Conservation (phyloP, 2,888 invertebrate genomes). For the Tenthredo notha region DNA sequence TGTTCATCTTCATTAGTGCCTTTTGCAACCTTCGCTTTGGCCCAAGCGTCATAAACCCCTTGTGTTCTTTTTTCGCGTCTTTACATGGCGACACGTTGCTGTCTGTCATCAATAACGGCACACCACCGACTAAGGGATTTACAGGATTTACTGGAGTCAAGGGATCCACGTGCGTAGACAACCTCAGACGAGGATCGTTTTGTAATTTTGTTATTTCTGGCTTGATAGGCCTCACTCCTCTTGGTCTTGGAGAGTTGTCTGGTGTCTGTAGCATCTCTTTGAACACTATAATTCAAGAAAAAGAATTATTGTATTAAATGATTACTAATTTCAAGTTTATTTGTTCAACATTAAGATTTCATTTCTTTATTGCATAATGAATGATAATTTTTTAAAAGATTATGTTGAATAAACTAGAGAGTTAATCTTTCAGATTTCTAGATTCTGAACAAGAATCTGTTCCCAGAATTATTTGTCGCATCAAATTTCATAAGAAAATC, state of each 20-base stretch:
- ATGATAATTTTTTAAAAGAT: background rate
- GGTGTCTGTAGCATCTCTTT: constrained; percentile 88
- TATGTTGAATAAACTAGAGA: background rate
- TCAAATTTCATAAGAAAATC: too few relatives aligned
- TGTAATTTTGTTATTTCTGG: constrained; percentile 79
- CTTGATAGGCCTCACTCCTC: constrained; percentile 81
- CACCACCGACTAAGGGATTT: constrained; percentile 72
- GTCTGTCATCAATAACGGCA: constrained; percentile 73
- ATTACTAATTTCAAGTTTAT: background rate
- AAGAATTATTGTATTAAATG: background rate
- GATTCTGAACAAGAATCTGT: too few relatives aligned
- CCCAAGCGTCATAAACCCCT: constrained; percentile 93
- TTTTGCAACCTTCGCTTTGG: constrained; percentile 91
- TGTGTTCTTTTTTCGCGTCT: constrained; percentile 82
- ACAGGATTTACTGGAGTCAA: constrained; percentile 72
- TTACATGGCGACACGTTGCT: constrained; percentile 77
- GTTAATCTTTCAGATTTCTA: too few relatives aligned
- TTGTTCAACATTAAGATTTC: background rate
- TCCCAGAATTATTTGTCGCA: too few relatives aligned
- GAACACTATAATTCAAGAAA: constrained; percentile 77
- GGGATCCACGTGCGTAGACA: constrained; percentile 88
- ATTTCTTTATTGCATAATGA: background rate
- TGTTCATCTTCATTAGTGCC: constrained; percentile 93
- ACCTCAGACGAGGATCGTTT: constrained; percentile 85
- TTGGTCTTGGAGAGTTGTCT: constrained; percentile 89